Evolutionary conservation across 2,888 invertebrate genomes (phyloP), one percentile per base, ranked within the genome.

Genomic region (Odontocerum albicorne): DNA sequence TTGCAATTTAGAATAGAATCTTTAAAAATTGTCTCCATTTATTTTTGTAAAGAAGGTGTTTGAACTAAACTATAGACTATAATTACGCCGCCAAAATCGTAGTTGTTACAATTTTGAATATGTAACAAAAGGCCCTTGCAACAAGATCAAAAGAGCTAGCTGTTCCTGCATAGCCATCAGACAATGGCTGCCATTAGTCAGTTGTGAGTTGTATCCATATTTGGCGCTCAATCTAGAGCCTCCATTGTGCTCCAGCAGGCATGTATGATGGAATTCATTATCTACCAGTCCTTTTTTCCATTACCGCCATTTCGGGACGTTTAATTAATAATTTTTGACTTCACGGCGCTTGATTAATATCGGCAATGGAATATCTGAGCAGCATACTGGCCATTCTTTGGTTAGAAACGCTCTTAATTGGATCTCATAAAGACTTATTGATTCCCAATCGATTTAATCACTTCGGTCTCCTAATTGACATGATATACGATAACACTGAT

Each of bases 401-500:
- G 17, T n/a, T n/a, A n/a, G n/a, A n/a, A n/a, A n/a, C n/a, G n/a
- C n/a, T n/a, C 38, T 51, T 56, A 56, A 56, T 56, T 56, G 51
- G 56, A 39, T 16, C 19, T 42, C 56, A 21, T 40, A 46, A 56
- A 50, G 56, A 56, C 46, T 46, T 56, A 56, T 56, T 27, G 56
- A 52, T 56, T 35, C 40, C 51, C 51, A 56, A 51, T 56, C 52
- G 43, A 50, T 47, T 43, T 52, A 51, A 56, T 56, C 51, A 27
- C 40, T 35, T 21, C 22, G 38, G 51, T 32, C 40, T 45, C 43
- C 44, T 56, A 51, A 55, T 55, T 46, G 56, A 55, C 49, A 55
- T 49, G 49, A 51, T 50, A 43, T 42, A 43, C 42, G 50, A 50
- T 53, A 53, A 45, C 45, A 53, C 36, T 33, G 49, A 22, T 33